Evolutionary conservation across 2,113 vertebrate genomes (phyloP), one percentile per base, ranked within the genome.

Genomic region (Paramormyrops kingsleyae): DNA sequence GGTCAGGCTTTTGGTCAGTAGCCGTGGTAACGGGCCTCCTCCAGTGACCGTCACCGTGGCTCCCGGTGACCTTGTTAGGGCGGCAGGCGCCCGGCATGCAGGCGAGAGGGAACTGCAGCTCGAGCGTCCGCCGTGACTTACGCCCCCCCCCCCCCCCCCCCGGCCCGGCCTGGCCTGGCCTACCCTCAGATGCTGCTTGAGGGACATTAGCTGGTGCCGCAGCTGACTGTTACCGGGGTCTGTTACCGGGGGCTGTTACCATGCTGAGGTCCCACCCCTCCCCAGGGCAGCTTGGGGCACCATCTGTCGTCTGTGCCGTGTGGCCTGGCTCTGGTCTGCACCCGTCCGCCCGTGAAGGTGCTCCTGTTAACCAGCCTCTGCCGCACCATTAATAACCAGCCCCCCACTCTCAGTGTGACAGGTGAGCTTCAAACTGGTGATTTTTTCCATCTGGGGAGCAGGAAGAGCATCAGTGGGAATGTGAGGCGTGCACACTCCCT

Each of bases 51-150:
- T 89, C 80, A 77, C 62, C 46, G 24, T 83, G 50, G 24, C 62
- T 89, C 90, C 91, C 88, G 88, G 90, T 90, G 89, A 88, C 83
- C 39, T 42, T 19, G n/a, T 35, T 24, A 74, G 39, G 77, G 44
- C 87, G 88, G 89, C 52, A 70, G 83, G 89, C 77, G 66, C 56
- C 46, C 44, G 66, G 44, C 84, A 70, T 27, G 88, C 47, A 9
- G 80, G 12, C 50, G 3, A n/a, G 44, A 24, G 50, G 13, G 9
- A 9, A 9, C 83, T 4, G 42, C 7, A 1, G 21, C 83, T 44
- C 0, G 19, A 27, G 62, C 1, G 3, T 31, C 39, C 3, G 6
- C n/a, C n/a, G 4, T 52, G 46, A 49, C 46, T 21, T 24, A 47
- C 35, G 9, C 12, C 24, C 46, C 21, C 80, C 42, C 35, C 77